Percentiles rank a stretch among this genome's conserved stretches.
Conservation (phyloP, 2,113 vertebrate species). For the Phyllostomus discolor region DNA sequence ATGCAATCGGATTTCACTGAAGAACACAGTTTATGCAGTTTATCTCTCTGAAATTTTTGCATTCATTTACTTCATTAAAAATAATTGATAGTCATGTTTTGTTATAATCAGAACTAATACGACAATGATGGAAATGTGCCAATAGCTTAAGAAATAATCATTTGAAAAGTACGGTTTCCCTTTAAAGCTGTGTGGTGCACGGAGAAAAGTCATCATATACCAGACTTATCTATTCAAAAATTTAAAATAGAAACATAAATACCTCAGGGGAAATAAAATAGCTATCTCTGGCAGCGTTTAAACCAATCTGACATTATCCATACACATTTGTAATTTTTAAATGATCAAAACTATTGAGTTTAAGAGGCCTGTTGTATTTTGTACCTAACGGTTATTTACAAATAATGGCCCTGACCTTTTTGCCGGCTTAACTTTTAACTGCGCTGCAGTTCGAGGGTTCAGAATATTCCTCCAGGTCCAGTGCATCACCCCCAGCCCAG, state of each 20-base stretch:
- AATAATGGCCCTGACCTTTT: conserved; percentile 29
- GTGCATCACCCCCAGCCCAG: fast-evolving
- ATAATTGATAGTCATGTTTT: neutral
- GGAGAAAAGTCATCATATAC: neutral
- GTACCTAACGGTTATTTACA: neutral
- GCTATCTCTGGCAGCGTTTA: neutral
- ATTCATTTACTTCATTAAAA: neutral
- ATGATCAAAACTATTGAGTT: neutral
- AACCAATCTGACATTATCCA: neutral
- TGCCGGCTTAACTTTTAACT: conserved; percentile 18
- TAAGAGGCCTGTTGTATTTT: neutral
- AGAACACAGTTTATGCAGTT: neutral
- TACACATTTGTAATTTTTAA: neutral
- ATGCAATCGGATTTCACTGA: neutral
- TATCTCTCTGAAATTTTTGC: neutral
- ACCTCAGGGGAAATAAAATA: neutral
- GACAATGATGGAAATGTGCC: neutral
- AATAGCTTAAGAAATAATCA: neutral
- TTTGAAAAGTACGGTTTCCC: neutral
- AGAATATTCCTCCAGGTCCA: neutral
- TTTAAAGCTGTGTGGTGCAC: neutral
- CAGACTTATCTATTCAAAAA: neutral
- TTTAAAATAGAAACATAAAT: neutral
- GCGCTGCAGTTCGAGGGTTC: conserved; percentile 42
- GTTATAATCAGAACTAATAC: neutral